Evolutionary conservation across 2,888 invertebrate genomes (phyloP), one percentile per base, ranked within the genome.

Genomic region (Plusia festucae): DNA sequence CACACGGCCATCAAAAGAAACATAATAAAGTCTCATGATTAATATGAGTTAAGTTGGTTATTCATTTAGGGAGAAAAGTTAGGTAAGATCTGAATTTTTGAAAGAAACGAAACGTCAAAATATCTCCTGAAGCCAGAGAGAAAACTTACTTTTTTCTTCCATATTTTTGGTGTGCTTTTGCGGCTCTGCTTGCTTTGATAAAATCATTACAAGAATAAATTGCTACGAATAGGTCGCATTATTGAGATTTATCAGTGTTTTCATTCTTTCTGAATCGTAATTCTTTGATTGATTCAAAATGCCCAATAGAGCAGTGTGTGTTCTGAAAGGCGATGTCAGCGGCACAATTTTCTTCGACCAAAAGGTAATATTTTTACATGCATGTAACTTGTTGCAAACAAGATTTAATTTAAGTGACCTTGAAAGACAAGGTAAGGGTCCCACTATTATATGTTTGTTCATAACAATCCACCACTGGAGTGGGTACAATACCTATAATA

Each of bases 331-430:
- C 24, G 98, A 98, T 89, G 97, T 98, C 44, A 96, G 96, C 82
- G 99, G 99, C 75, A 97, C 97, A 9, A 94, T 99, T 65, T 96
- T 93, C 91, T 98, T 99, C 87, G 96, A 96, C 66, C 98, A 98
- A 93, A 94, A 95, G 91, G 97, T 97, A 95, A 67, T 58, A 18
- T 20, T 49, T 49, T 46, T 64, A 44, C 18, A 11, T 16, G 11
- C 52, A 18, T n/a, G 53, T 18, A 57, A 51, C 8, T 20, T 53
- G 57, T 68, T 53, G 2, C 52, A 46, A 30, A 56, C 20, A 52
- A 6, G 8, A 49, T 8, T 51, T 20, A 2, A 15, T 55, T 22
- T 56, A 44, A 51, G 20, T 53, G 63, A 70, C 78, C 72, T 79
- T 76, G 75, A 60, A 65, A 53, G 20, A 65, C 16, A 40, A 49